phyloP scores from a whole-genome alignment of 2,888 invertebrate species.

The Oligia latruncula region DNA sequence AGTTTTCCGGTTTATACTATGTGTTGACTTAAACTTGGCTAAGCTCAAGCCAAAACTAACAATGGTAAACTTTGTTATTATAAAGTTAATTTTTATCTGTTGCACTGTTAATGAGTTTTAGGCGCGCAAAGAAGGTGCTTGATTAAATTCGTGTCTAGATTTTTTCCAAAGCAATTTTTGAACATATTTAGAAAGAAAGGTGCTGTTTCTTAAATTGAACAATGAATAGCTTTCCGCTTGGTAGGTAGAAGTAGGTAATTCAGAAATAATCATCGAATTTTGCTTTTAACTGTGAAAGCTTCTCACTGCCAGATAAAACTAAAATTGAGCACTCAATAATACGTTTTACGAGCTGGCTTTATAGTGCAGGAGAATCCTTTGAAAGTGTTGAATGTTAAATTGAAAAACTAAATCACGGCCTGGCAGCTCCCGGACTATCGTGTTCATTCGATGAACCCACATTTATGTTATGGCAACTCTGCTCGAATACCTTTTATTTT shows the following conservation, averaged over 20 bases:
- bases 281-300: neutral
- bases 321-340: neutral
- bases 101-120: neutral
- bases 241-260: neutral
- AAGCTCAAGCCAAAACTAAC: neutral
- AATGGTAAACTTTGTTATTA: neutral
- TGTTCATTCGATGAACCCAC: neutral
- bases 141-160: neutral
- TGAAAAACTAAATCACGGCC: neutral
- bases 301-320: neutral
- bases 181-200: neutral
- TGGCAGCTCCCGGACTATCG: neutral
- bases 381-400: neutral
- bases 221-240: too few relatives aligned
- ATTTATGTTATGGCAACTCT: neutral
- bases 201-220: neutral
- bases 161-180: neutral
- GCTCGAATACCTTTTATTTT: neutral
- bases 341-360: slow-evolving; percentile 10
- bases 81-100: neutral
- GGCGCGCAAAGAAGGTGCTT: neutral
- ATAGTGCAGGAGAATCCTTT: slow-evolving; percentile 1
- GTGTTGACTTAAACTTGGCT: slow-evolving; percentile 1
- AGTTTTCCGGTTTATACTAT: neutral
- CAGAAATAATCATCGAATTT: neutral